Evolutionary conservation across 2,888 invertebrate species (phyloP).

Genomic region (Eupelmus urozonus): DNA sequence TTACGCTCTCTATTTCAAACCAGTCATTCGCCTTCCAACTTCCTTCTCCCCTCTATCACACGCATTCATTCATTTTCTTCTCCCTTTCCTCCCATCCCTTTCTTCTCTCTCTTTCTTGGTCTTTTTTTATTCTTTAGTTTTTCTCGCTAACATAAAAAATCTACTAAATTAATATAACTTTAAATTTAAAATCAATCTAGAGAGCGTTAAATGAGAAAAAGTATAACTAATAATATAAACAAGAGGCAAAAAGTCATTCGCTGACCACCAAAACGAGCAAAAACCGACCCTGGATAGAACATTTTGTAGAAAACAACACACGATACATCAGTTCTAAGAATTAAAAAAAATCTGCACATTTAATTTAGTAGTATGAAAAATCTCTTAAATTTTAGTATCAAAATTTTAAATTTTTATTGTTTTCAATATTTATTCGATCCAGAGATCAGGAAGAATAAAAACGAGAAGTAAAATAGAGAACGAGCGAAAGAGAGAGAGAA

Average conservation of each 20-base stretch:
- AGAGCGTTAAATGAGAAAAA: not conserved
- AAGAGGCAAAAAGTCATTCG: slow-evolving; percentile 58
- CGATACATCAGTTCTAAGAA: not conserved
- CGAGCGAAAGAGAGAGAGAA: slow-evolving; percentile 43
- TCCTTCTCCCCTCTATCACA: slow-evolving; percentile 1
- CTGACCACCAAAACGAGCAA: slow-evolving; percentile 60
- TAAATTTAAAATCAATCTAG: not conserved
- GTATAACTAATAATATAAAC: slow-evolving; percentile 42
- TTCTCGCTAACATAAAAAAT: not conserved
- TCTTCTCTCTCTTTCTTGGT: slow-evolving; percentile 26
- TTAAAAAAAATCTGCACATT: not conserved
- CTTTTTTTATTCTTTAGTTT: slow-evolving; percentile 10
- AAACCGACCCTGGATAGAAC: slow-evolving; percentile 27
- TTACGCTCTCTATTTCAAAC: slow-evolving; percentile 12
- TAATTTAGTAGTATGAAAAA: not conserved
- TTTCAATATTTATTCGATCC: slow-evolving; percentile 49
- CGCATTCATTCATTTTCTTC: slow-evolving; percentile 17
- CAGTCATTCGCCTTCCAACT: slow-evolving; percentile 9
- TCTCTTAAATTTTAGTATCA: no score
- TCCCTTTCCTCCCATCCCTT: not conserved
- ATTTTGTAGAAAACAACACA: slow-evolving; percentile 25
- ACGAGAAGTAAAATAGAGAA: slow-evolving; percentile 28
- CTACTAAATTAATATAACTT: not conserved
- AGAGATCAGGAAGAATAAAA: slow-evolving; percentile 25
- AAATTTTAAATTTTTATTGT: slow-evolving; percentile 5